Conservation (phyloP, 2,113 vertebrate genomes). For the Tychaedon coryphoeus region DNA sequence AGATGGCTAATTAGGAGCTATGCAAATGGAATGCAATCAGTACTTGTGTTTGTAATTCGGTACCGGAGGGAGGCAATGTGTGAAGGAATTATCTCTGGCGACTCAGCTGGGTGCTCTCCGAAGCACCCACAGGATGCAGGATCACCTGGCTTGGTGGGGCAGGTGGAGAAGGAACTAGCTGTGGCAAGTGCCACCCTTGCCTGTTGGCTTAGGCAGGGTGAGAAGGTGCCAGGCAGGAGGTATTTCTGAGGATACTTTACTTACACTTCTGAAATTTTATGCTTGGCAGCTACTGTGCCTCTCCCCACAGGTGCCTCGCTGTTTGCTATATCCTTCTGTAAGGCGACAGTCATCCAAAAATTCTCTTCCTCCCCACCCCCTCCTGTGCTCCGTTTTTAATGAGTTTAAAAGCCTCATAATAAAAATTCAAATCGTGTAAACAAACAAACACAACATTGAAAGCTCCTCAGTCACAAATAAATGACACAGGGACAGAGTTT, state of each 20-base stretch:
- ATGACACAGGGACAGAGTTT: background rate
- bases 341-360: background rate
- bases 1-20: constrained; percentile 1
- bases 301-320: background rate
- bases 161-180: background rate
- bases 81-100: background rate
- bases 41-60: background rate
- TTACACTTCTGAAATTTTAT: background rate
- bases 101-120: background rate
- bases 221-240: background rate
- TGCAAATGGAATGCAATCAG: background rate
- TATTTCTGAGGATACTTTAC: background rate
- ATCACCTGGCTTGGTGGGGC: background rate
- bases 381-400: background rate
- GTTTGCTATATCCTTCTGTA: background rate
- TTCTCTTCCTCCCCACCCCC: background rate
- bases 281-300: background rate
- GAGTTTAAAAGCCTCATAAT: background rate
- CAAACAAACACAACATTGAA: background rate
- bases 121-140: background rate
- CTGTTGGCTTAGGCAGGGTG: background rate
- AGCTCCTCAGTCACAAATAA: background rate
- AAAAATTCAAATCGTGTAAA: background rate
- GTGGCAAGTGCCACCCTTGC: background rate
- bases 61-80: background rate